Evolutionary conservation across 2,797 vertebrate genomes (phyloP), one percentile per base, ranked within the genome.

Genomic region (Cheirogaleus major): DNA sequence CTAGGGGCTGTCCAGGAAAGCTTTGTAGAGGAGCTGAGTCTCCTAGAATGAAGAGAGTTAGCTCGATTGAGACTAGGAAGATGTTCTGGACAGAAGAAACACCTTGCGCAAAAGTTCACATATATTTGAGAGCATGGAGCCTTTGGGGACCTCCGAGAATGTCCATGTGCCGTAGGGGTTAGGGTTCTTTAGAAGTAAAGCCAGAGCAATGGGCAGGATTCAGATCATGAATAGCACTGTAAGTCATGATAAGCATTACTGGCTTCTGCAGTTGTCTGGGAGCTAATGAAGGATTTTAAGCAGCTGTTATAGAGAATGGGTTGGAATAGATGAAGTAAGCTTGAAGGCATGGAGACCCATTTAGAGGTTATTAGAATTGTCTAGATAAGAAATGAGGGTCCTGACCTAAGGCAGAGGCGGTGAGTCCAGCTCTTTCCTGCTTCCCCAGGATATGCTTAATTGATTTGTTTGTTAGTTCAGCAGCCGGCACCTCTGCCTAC

Each of bases 381-480:
- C 59, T 87, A 52, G 80, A 32, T 90, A 65, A 94, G 85, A 90
- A 87, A 72, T 61, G 76, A 91, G 76, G 55, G 55, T 89, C 41
- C 80, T 55, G 41, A 78, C 57, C 38, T 57, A 35, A 81, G 86
- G 35, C 65, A 82, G 15, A 63, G 67, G 35, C 48, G 43, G 11
- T 20, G 48, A 83, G 27, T 70, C 72, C 25, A 50, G 35, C 38
- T 55, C 45, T 75, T 61, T 38, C 52, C 91, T 80, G 23, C 48
- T 70, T 93, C 61, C 14, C 20, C 61, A 52, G 55, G 69, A 83
- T 55, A 50, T 0, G 0, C 9, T 10, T 82, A 14, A 59, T 79
- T 63, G 50, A 90, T 59, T 70, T 5, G 41, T 75, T 67, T 73
- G 67, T 82, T 78, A 43, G n/a, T 75, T 67, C 43, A 59, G 45